A percentile compares a stretch with the other conserved stretches of the same genome.
Evolutionary conservation across 2,113 vertebrate genomes (phyloP).

Genomic region (Oncorhynchus keta): DNA sequence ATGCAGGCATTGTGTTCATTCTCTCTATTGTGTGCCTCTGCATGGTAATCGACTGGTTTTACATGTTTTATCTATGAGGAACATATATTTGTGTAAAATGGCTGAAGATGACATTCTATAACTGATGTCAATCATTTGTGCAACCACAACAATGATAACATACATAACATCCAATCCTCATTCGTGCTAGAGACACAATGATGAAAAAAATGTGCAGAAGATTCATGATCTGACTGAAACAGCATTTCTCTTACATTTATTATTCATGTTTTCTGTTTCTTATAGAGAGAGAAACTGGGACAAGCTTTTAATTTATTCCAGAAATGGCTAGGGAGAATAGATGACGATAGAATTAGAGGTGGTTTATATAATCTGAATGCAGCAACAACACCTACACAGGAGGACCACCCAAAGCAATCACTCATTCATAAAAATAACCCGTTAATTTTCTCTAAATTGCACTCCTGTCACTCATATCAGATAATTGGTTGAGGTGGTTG

Average conservation of each 20-base stretch:
- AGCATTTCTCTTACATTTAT: slow-evolving; percentile 42
- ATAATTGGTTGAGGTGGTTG: no score
- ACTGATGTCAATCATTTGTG: no score
- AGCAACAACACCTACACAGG: no score
- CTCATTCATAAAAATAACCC: background rate
- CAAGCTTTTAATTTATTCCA: slow-evolving; percentile 46
- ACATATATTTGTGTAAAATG: no score
- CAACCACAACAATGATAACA: no score
- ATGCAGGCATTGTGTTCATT: no score
- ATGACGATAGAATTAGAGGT: background rate
- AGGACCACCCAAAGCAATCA: background rate
- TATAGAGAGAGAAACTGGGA: slow-evolving; percentile 54
- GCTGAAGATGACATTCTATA: no score
- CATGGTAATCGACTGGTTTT: no score
- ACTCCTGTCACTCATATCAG: no score
- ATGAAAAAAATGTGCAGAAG: background rate
- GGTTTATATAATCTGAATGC: no score
- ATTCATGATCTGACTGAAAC: slow-evolving; percentile 12
- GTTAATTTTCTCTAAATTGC: background rate
- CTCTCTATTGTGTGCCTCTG: no score
- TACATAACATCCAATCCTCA: background rate
- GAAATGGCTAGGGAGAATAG: slow-evolving; percentile 13
- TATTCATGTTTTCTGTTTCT: slow-evolving; percentile 53
- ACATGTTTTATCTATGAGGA: no score
- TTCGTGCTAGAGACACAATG: background rate